Evolutionary conservation across 2,888 invertebrate genomes (phyloP).

Genomic region (Meliscaeva auricollis): DNA sequence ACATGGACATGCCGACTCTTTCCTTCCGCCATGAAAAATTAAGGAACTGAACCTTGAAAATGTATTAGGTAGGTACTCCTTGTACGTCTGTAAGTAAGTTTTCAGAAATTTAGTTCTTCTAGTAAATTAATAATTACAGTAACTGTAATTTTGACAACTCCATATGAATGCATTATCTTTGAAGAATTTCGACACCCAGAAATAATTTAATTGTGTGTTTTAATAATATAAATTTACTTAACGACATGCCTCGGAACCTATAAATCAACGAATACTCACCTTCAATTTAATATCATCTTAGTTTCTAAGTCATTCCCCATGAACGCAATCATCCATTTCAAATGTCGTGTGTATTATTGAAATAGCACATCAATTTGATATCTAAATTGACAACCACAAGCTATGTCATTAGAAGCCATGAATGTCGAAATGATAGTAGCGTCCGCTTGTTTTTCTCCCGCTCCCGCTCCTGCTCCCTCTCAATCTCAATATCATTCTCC

Average conservation of each 20-base stretch:
- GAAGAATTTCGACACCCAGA: too few relatives aligned
- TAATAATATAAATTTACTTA: too few relatives aligned
- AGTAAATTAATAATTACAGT: too few relatives aligned
- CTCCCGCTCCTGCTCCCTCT: background rate
- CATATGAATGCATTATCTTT: too few relatives aligned
- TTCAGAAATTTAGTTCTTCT: too few relatives aligned
- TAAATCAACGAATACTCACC: background rate
- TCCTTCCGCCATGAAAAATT: too few relatives aligned
- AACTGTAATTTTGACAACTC: too few relatives aligned
- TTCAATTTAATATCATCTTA: conserved; percentile 4
- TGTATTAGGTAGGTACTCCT: too few relatives aligned
- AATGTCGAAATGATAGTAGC: conserved; percentile 61
- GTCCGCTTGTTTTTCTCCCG: background rate
- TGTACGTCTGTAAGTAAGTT: too few relatives aligned
- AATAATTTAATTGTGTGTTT: too few relatives aligned
- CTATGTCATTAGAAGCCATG: conserved; percentile 59
- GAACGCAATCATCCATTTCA: conserved; percentile 34
- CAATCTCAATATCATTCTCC: background rate
- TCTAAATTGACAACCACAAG: conserved; percentile 65
- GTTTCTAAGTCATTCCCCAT: background rate
- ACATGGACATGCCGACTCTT: too few relatives aligned
- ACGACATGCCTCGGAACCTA: background rate
- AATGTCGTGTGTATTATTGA: conserved; percentile 35
- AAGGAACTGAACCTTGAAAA: too few relatives aligned
- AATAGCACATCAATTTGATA: conserved; percentile 50